Conservation (phyloP, 2,888 invertebrate genomes). For the Heliconius aoede region DNA sequence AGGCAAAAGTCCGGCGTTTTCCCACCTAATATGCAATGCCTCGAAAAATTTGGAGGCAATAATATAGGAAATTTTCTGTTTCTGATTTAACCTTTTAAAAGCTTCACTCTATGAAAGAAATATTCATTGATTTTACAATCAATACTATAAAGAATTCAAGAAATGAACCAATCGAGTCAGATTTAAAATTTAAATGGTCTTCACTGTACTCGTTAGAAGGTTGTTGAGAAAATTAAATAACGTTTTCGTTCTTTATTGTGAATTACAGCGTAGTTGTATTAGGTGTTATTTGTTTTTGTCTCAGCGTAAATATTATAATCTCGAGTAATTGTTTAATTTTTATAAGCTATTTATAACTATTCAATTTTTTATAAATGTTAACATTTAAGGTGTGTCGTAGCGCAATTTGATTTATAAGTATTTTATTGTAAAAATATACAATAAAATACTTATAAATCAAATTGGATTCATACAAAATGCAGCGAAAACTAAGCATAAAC, state of each 20-base stretch:
- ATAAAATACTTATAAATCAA: too few species aligned
- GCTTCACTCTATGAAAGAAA: background rate
- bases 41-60: too few species aligned
- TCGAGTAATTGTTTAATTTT: background rate
- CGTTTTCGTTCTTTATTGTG: background rate
- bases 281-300: background rate
- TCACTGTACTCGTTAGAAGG: constrained; percentile 16
- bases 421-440: too few species aligned
- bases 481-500: too few species aligned
- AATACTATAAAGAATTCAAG: constrained; percentile 29
- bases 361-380: too few species aligned
- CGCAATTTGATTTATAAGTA: too few species aligned
- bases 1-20: too few species aligned
- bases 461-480: too few species aligned
- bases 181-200: constrained; percentile 27
- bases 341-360: background rate
- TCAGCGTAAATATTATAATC: background rate
- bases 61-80: too few species aligned
- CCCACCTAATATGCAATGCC: too few species aligned
- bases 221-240: constrained; percentile 19
- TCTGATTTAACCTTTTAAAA: background rate
- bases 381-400: too few species aligned
- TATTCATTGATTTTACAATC: constrained; percentile 20
- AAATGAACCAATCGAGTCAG: constrained; percentile 18
- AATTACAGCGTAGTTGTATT: background rate